These are phyloP conservation scores for Synergus japonicus DNA, from an alignment of 2,888 invertebrate genomes.

Conservation along the genomic window DNA sequence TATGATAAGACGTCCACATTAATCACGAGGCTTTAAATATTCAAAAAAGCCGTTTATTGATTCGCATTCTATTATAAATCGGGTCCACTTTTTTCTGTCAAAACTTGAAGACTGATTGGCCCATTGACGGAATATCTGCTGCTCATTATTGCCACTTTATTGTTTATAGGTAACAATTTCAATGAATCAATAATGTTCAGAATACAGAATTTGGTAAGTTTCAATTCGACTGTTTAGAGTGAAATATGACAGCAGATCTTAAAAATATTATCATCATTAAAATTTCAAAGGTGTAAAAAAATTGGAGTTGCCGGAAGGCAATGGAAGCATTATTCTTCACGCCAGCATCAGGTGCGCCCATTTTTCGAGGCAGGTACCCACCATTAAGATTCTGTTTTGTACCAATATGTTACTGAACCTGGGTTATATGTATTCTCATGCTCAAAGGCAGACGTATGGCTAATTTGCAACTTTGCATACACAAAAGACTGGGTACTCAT, in stretches of 20 bases:
- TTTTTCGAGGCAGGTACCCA: slow-evolving; percentile 15
- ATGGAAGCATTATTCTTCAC: slow-evolving; percentile 31
- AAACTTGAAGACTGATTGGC: slow-evolving; percentile 1
- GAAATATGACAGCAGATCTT: not conserved
- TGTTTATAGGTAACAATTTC: not conserved
- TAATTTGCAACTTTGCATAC: not conserved
- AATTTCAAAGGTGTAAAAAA: slow-evolving; percentile 7
- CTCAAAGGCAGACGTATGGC: slow-evolving; percentile 9
- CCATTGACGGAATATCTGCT: not conserved
- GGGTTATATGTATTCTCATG: slow-evolving; percentile 12
- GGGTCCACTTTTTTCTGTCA: not conserved
- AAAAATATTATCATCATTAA: slow-evolving; percentile 30
- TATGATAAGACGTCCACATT: slow-evolving; percentile 31
- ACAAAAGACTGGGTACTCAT: no score
- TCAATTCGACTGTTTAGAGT: not conserved
- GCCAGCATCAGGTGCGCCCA: not conserved
- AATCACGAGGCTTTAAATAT: slow-evolving; percentile 26
- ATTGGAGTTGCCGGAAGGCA: slow-evolving; percentile 8
- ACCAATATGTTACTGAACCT: slow-evolving; percentile 14
- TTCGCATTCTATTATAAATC: slow-evolving; percentile 8
- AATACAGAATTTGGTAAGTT: not conserved
- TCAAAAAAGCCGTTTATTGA: slow-evolving; percentile 19
- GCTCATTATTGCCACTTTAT: not conserved
- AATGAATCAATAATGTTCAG: not conserved
- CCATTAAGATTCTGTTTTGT: slow-evolving; percentile 9